Evolutionary conservation across 2,797 vertebrate species (phyloP), one percentile per base, ranked within the genome.

Genomic region (Taenioides sp.): DNA sequence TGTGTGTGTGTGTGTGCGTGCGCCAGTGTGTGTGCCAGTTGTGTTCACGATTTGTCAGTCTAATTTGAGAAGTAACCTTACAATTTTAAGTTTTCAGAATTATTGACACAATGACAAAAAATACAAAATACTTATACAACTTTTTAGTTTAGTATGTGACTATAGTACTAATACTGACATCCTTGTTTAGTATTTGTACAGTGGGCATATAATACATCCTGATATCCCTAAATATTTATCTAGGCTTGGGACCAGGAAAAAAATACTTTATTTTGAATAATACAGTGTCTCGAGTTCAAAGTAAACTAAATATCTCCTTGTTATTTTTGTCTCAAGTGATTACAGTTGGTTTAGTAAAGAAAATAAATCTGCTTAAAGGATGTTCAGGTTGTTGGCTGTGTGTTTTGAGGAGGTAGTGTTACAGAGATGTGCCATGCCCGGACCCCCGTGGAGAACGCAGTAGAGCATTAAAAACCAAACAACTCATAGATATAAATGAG

Each of bases 401-500:
- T 73, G 67, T 77, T 77, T 43, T 66, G 11, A 77, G 28, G 57
- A 65, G 43, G 22, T 76, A 71, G 50, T 27, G 67, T 64, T 55
- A 71, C 22, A 65, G 52, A 37, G 34, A 58, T 20, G 17, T 47
- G 40, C 61, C 23, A 16, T 22, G n/a, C 65, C 73, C n/a, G 62
- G 59, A 28, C 20, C 49, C 18, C 64, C 37, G 20, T 20, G 12
- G 59, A 10, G 31, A 43, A 65, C 77, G 69, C 73, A 76, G 79
- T 81, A 82, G 74, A 54, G 47, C 67, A 69, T 27, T 82, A 34
- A 71, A 78, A 83, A 75, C 69, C 73, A 77, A 28, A 78, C 85
- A 73, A 67, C 54, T 25, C 65, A 59, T 84, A 78, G 73, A 84
- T 84, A 67, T 31, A 75, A 65, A 25, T 73, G 67, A 78, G 37